These are phyloP conservation scores for Acomys russatus DNA, from an alignment of 2,797 vertebrate species.

Conservation along the genomic window DNA sequence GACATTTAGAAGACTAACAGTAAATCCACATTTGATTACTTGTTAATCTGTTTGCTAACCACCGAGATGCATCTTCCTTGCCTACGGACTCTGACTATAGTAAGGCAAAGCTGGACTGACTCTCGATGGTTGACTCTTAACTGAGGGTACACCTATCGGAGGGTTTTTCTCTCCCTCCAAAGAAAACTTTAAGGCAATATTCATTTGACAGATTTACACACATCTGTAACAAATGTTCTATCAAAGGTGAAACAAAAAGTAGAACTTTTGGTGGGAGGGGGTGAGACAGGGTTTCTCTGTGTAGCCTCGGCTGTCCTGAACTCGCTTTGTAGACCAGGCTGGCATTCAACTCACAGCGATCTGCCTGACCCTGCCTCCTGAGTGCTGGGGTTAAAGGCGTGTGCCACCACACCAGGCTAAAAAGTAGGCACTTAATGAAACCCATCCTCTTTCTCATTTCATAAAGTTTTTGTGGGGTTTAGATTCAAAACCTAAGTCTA, in stretches of 20 bases:
- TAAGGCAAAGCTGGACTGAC: slow-evolving; percentile 32
- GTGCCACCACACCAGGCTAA: no score
- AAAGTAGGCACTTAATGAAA: slow-evolving; percentile 40
- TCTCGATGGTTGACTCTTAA: slow-evolving; percentile 15
- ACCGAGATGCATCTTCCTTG: slow-evolving; percentile 28
- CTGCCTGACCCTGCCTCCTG: no score
- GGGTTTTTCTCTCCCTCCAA: not conserved
- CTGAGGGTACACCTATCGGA: not conserved
- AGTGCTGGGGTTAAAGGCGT: no score
- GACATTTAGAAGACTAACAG: slow-evolving; percentile 1
- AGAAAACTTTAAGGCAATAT: slow-evolving; percentile 56
- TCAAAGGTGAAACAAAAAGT: not conserved
- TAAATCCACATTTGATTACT: not conserved
- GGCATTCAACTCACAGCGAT: no score
- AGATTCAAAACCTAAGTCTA: slow-evolving; percentile 60
- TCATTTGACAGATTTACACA: not conserved
- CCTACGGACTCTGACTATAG: not conserved
- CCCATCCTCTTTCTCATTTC: slow-evolving; percentile 6
- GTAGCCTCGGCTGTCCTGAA: no score
- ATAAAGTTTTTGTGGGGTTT: not conserved
- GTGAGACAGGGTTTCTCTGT: no score
- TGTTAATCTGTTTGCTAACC: slow-evolving; percentile 7
- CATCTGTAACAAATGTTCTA: not conserved
- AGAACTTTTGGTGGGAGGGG: not conserved
- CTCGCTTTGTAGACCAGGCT: no score